Evolutionary conservation across 2,797 vertebrate genomes (phyloP), one percentile per base, ranked within the genome.

Genomic region (Cirrhinus mrigala): DNA sequence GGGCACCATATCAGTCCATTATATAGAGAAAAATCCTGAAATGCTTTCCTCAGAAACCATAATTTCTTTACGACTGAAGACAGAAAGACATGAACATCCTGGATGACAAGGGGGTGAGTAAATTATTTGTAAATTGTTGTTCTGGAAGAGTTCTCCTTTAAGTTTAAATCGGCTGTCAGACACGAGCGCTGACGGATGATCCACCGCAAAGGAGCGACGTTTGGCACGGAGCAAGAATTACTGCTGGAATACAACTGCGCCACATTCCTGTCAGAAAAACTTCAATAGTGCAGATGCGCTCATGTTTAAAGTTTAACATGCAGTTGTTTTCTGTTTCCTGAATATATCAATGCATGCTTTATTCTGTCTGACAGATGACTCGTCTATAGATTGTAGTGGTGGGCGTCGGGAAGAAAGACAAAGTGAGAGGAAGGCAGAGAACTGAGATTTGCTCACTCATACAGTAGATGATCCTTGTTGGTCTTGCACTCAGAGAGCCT

Each of bases 381-480:
- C 22, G 33, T 60, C 54, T 60, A n/a, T 56, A 22, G 29, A 77
- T 2, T 60, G 52, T 33, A 54, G 54, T 40, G 50, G 10, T 77
- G 20, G 29, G 52, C 18, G 52, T 79, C 40, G 18, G 16, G 78
- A 10, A 68, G 66, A 74, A 33, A 83, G 44, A 84, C 37, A 88
- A 85, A 81, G 85, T 4, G 80, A 77, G 64, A 73, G 73, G 62
- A 44, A 76, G 71, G 24, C 56, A 87, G 82, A 87, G 83, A 82
- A 84, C 84, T 91, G 87, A 87, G 86, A 58, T 73, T 91, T 87
- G 69, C 29, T 73, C 44, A 15, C 22, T 44, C 24, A 27, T 18
- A 58, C 22, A 58, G 56, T 22, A 52, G 71, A 20, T 74, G 71
- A 48, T 52, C 27, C 24, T 12, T 22, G 73, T 37, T 56, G 16